phyloP scores from a whole-genome alignment of 2,797 vertebrate genomes.

The Podarcis siculus region DNA sequence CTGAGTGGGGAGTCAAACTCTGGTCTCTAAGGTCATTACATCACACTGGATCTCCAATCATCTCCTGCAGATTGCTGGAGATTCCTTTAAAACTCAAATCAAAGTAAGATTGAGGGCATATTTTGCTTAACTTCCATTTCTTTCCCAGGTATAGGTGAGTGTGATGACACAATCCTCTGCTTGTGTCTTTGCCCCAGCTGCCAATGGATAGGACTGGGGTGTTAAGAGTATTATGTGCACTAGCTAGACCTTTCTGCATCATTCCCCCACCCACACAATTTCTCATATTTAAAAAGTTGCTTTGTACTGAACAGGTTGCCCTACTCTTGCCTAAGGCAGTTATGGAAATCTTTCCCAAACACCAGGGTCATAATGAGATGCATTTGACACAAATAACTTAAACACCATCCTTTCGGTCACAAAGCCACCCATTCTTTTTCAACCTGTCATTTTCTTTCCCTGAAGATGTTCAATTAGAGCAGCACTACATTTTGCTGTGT shows the following conservation, averaged over 20 bases:
- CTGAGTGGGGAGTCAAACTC: too few species aligned
- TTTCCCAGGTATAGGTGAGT: neutral
- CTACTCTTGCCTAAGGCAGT: slow-evolving; percentile 25
- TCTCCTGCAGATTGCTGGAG: too few species aligned
- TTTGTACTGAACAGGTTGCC: slow-evolving; percentile 1
- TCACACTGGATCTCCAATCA: too few species aligned
- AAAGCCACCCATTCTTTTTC: slow-evolving; percentile 9
- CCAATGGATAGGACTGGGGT: neutral
- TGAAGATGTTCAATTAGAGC: slow-evolving; percentile 22
- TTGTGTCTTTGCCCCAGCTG: neutral
- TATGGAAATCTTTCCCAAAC: slow-evolving; percentile 19
- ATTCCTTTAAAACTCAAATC: neutral
- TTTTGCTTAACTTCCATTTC: neutral
- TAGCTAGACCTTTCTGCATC: too few species aligned
- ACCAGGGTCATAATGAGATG: slow-evolving; percentile 14
- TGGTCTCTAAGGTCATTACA: too few species aligned
- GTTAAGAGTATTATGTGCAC: neutral
- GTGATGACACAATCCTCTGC: neutral
- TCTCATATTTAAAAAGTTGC: neutral
- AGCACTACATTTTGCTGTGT: neutral
- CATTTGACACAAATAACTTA: slow-evolving; percentile 1
- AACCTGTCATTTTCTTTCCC: neutral
- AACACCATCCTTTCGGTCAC: neutral
- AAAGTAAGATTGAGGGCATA: neutral
- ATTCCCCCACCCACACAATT: neutral